Percentiles rank a stretch among this genome's conserved stretches.
Evolutionary conservation across 2,888 invertebrate genomes (phyloP).

Genomic region (Acleris laterana): DNA sequence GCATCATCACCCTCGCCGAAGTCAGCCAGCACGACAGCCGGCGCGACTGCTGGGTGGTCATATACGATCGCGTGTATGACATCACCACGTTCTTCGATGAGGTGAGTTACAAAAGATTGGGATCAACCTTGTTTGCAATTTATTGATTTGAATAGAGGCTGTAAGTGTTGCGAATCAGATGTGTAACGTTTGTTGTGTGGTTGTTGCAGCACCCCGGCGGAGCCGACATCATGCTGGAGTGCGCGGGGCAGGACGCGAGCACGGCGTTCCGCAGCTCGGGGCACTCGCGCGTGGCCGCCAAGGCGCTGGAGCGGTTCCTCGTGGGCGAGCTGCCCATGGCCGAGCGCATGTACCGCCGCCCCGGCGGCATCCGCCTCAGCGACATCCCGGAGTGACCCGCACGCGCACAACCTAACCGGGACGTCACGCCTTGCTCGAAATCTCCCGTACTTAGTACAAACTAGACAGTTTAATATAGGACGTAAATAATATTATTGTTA

Average conservation of each 20-base stretch:
- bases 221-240: slow-evolving; percentile 91
- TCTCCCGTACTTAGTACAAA: slow-evolving; percentile 12
- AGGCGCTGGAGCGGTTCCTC: slow-evolving; percentile 87
- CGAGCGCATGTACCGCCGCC: slow-evolving; percentile 89
- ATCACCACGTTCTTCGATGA: slow-evolving; percentile 89
- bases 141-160: too few relatives aligned
- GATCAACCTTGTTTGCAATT: not conserved
- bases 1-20: slow-evolving; percentile 88
- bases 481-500: slow-evolving; percentile 27
- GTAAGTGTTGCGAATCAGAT: not conserved
- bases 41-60: slow-evolving; percentile 93
- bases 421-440: not conserved
- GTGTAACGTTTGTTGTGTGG: slow-evolving; percentile 39
- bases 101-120: slow-evolving; percentile 68
- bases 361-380: slow-evolving; percentile 84
- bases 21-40: slow-evolving; percentile 89
- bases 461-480: slow-evolving; percentile 18
- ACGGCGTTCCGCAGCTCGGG: slow-evolving; percentile 92
- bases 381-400: slow-evolving; percentile 79
- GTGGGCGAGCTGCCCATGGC: slow-evolving; percentile 90
- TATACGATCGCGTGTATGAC: slow-evolving; percentile 94
- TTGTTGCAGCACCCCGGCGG: slow-evolving; percentile 92
- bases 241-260: slow-evolving; percentile 93
- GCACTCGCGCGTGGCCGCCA: slow-evolving; percentile 87
- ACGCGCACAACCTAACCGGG: not conserved